Conservation (phyloP, 2,888 invertebrate genomes). For the Brenthis ino region DNA sequence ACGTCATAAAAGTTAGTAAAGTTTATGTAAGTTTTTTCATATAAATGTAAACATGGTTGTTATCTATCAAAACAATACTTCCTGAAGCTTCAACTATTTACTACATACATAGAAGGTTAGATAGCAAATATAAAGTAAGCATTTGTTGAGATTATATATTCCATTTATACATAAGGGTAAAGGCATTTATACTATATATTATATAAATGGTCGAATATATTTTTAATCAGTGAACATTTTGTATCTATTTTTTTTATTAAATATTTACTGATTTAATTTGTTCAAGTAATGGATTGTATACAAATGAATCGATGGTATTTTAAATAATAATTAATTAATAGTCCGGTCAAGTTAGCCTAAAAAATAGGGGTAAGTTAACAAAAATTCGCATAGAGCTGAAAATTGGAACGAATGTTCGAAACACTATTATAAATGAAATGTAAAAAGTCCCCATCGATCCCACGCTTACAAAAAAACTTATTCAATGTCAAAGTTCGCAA, state of each 20-base stretch:
- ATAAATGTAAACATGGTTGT: slow-evolving; percentile 23
- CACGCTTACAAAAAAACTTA: too few species aligned
- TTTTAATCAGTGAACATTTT: slow-evolving; percentile 1
- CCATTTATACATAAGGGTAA: slow-evolving; percentile 16
- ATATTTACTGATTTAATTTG: not conserved
- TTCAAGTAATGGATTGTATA: too few species aligned
- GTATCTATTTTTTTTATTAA: not conserved
- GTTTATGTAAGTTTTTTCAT: too few species aligned
- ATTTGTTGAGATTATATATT: slow-evolving; percentile 6
- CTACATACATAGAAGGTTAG: slow-evolving; percentile 3
- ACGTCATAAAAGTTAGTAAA: not conserved
- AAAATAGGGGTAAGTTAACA: too few species aligned
- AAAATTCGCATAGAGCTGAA: too few species aligned
- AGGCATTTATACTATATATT: slow-evolving; percentile 8
- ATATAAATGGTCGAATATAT: not conserved
- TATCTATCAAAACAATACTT: slow-evolving; percentile 22
- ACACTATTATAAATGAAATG: too few species aligned
- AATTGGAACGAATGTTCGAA: too few species aligned
- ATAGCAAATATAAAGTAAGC: slow-evolving; percentile 6
- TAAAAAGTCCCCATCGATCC: too few species aligned
- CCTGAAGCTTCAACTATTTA: slow-evolving; percentile 21
- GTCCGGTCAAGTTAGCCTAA: too few species aligned
- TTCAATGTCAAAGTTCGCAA: too few species aligned
- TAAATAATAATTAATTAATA: too few species aligned
- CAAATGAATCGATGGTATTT: too few species aligned